Conservation (phyloP, 1,140 invertebrate genomes). For the Sminthurinus signatus region DNA sequence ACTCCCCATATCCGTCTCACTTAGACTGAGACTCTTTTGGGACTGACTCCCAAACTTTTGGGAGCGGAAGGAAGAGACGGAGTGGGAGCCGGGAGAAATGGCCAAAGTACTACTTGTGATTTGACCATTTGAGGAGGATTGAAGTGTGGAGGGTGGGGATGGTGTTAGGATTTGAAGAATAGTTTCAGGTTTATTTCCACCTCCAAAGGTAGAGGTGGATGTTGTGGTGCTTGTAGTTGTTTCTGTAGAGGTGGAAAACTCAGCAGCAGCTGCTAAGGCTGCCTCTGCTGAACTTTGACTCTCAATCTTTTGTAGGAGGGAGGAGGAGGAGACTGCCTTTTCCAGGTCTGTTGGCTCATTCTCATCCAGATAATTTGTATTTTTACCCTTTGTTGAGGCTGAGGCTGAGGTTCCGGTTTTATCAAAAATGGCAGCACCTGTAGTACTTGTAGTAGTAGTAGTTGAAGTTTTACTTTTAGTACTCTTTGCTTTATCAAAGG, state of each 20-base stretch:
- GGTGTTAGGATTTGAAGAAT: background rate
- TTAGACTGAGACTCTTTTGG: slow-evolving; percentile 25
- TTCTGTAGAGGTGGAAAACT: background rate
- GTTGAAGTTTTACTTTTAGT: no score
- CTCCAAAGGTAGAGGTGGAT: background rate
- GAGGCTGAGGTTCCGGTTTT: no score
- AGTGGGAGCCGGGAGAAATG: slow-evolving; percentile 21
- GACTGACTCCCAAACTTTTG: slow-evolving; percentile 27
- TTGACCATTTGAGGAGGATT: background rate
- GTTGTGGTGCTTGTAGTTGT: background rate
- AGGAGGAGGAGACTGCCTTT: slow-evolving; percentile 17
- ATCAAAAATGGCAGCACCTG: background rate
- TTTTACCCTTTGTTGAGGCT: background rate
- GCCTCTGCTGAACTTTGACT: background rate
- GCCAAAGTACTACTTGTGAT: background rate
- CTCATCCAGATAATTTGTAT: background rate
- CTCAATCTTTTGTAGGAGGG: slow-evolving; percentile 20
- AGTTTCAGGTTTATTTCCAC: background rate
- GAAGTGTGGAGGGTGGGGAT: background rate
- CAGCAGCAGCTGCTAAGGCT: no score
- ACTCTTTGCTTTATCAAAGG: no score
- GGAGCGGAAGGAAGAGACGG: slow-evolving; percentile 26
- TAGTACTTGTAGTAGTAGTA: background rate
- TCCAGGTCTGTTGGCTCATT: slow-evolving; percentile 19
- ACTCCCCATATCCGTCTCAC: slow-evolving; percentile 41